Evolutionary conservation across 2,113 vertebrate genomes (phyloP).

Genomic region (Semicossyphus pulcher): DNA sequence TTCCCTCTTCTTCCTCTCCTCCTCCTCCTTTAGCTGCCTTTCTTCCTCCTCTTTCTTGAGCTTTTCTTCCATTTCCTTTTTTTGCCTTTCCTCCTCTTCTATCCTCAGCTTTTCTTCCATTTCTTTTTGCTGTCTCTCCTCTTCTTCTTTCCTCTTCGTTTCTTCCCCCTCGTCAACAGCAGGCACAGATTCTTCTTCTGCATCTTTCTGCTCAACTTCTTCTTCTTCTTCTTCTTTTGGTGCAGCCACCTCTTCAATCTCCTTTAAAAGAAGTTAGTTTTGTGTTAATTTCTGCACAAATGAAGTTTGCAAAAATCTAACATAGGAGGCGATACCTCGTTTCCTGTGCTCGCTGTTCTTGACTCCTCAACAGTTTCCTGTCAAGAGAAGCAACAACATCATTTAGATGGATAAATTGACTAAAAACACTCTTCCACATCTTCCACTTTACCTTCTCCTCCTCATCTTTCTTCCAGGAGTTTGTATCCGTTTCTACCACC

Average conservation of each 20-base stretch:
- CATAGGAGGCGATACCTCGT: slow-evolving; percentile 36
- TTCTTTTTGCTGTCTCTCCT: slow-evolving; percentile 37
- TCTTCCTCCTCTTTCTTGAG: slow-evolving; percentile 38
- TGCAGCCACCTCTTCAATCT: slow-evolving; percentile 50
- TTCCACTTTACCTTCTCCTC: slow-evolving; percentile 58
- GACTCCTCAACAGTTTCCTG: slow-evolving; percentile 57
- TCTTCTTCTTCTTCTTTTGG: slow-evolving; percentile 45
- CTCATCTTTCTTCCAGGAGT: slow-evolving; percentile 66
- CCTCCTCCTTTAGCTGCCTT: slow-evolving; percentile 23
- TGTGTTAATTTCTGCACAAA: neutral
- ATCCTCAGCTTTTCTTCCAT: slow-evolving; percentile 36
- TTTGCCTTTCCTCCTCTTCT: slow-evolving; percentile 47
- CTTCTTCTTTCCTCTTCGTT: slow-evolving; percentile 36
- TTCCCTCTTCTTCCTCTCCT: slow-evolving; percentile 12
- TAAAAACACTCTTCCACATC: neutral
- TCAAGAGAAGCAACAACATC: neutral
- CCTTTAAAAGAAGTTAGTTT: slow-evolving; percentile 61
- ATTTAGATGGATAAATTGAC: neutral
- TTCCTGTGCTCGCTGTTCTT: slow-evolving; percentile 10
- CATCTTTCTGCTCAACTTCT: slow-evolving; percentile 38
- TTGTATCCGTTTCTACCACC: slow-evolving; percentile 7
- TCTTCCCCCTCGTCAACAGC: slow-evolving; percentile 43
- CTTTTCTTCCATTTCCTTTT: slow-evolving; percentile 37
- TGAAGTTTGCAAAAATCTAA: neutral
- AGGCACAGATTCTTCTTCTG: slow-evolving; percentile 39